phyloP scores from a whole-genome alignment of 2,888 invertebrate species.

The Drosophila eohydei region DNA sequence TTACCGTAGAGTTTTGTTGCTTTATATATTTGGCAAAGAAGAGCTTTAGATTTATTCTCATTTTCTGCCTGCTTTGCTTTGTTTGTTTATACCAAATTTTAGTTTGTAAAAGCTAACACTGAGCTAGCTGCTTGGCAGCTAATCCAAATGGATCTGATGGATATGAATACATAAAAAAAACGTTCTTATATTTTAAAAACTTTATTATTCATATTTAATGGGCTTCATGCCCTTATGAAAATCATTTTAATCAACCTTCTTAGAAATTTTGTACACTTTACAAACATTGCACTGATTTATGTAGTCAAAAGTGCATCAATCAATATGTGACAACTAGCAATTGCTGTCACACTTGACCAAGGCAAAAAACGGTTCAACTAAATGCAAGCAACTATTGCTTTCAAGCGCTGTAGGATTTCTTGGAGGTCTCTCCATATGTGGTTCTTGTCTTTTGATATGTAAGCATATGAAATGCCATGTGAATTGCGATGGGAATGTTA shows the following conservation, averaged over 20 bases:
- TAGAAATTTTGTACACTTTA: neutral
- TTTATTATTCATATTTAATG: neutral
- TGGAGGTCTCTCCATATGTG: neutral
- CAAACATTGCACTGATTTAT: neutral
- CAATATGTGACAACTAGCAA: neutral
- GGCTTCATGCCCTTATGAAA: neutral
- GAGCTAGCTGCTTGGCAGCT: too few species aligned
- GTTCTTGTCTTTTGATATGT: neutral
- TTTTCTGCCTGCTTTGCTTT: too few species aligned
- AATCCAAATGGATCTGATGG: too few species aligned
- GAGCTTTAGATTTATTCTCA: too few species aligned
- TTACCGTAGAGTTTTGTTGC: neutral
- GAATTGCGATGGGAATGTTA: neutral
- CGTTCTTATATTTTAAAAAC: too few species aligned
- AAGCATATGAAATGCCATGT: neutral
- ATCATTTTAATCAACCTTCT: neutral
- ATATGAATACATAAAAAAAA: too few species aligned
- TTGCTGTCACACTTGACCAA: neutral
- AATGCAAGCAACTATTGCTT: neutral
- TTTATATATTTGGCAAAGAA: neutral
- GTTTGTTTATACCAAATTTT: too few species aligned
- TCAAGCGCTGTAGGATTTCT: constrained; percentile 1
- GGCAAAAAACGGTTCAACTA: neutral
- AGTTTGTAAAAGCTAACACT: too few species aligned
- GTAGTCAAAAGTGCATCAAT: neutral